phyloP scores from a whole-genome alignment of 2,797 vertebrate genomes.

The Gymnodraco acuticeps region DNA sequence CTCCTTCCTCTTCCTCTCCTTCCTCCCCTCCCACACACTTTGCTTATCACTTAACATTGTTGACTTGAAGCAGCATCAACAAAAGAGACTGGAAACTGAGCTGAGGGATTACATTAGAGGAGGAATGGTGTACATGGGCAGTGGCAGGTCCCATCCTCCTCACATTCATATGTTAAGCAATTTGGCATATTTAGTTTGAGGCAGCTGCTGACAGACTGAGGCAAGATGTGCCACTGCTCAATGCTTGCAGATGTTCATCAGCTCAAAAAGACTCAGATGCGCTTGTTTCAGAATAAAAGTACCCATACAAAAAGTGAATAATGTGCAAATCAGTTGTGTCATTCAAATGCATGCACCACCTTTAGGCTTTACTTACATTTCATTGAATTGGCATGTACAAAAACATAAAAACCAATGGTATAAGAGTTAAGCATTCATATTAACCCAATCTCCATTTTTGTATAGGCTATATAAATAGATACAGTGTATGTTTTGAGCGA shows the following conservation, averaged over 20 bases:
- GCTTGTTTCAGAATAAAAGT: constrained; percentile 52
- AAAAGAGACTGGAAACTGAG: constrained; percentile 66
- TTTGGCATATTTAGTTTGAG: constrained; percentile 60
- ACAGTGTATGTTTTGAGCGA: not conserved
- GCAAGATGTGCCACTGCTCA: constrained; percentile 62
- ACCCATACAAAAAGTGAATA: constrained; percentile 51
- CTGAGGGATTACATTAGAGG: constrained; percentile 65
- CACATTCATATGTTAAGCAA: constrained; percentile 78
- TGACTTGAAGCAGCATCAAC: constrained; percentile 71
- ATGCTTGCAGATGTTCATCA: constrained; percentile 79
- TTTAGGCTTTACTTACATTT: constrained; percentile 32
- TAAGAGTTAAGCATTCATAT: constrained; percentile 15
- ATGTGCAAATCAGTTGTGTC: constrained; percentile 54
- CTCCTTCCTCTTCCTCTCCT: constrained; percentile 41
- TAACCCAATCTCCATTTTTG: constrained; percentile 17
- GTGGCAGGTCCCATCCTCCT: constrained; percentile 71
- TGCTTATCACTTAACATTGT: constrained; percentile 80
- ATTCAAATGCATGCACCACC: constrained; percentile 50
- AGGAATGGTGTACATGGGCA: constrained; percentile 68
- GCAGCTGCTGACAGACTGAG: constrained; percentile 71
- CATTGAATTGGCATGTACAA: constrained; percentile 12
- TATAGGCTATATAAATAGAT: constrained; percentile 21
- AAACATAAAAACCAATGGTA: constrained; percentile 1
- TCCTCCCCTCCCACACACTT: constrained; percentile 67
- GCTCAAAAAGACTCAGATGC: constrained; percentile 67